Evolutionary conservation across 2,888 invertebrate species (phyloP).

Genomic region (Papilio demoleus): DNA sequence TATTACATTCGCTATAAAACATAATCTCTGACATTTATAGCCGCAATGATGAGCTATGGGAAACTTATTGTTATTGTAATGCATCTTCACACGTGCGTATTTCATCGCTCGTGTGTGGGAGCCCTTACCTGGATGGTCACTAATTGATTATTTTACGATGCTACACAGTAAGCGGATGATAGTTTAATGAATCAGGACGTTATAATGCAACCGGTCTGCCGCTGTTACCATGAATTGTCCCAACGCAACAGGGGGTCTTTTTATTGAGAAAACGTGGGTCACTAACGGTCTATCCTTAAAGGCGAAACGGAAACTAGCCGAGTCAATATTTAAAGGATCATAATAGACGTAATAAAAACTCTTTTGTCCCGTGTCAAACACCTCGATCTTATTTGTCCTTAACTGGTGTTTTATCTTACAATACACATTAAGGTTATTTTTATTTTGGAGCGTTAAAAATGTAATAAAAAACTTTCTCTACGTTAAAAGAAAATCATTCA

Average conservation of each 20-base stretch:
- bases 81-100: constrained; percentile 31
- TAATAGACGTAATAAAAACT: constrained; percentile 29
- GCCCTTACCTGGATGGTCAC: constrained; percentile 45
- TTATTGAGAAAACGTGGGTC: constrained; percentile 61
- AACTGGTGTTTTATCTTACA: constrained; percentile 3
- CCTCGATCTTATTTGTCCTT: constrained; percentile 21
- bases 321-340: constrained; percentile 35
- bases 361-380: constrained; percentile 25
- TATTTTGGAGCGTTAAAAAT: constrained; percentile 16
- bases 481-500: constrained; percentile 8
- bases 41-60: constrained; percentile 33
- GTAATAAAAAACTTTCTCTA: constrained; percentile 3
- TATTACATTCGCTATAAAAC: constrained; percentile 38
- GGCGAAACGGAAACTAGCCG: constrained; percentile 37
- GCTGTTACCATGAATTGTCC: constrained; percentile 58
- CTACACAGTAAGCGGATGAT: constrained; percentile 58
- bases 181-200: constrained; percentile 70
- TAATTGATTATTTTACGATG: constrained; percentile 43
- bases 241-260: constrained; percentile 67
- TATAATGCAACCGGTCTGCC: constrained; percentile 57
- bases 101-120: constrained; percentile 28
- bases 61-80: constrained; percentile 40
- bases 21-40: constrained; percentile 38
- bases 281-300: constrained; percentile 44
- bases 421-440: not conserved